Conservation (phyloP, 37 sponge, comb jelly and placozoan species). For the Aplysina aerophoba region DNA sequence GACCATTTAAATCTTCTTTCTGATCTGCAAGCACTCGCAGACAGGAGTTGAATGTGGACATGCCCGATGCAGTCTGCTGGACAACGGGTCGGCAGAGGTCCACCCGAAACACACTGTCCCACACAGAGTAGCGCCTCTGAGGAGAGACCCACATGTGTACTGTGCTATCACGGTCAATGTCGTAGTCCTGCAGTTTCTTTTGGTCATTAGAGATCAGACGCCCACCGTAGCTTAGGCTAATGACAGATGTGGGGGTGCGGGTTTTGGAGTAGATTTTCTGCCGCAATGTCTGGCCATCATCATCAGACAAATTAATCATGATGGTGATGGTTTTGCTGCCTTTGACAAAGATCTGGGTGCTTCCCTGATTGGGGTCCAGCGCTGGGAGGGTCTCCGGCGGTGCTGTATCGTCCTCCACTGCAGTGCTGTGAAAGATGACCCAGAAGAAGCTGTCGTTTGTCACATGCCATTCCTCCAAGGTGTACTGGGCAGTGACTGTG, state of each 20-base stretch:
- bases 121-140: neutral
- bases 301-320: slow-evolving; percentile 3
- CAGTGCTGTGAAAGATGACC: slow-evolving; percentile 27
- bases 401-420: neutral
- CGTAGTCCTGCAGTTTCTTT: neutral
- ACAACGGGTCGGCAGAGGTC: slow-evolving; percentile 14
- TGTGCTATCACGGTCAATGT: slow-evolving; percentile 18
- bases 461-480: slow-evolving; percentile 34
- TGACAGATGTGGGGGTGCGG: slow-evolving; percentile 26
- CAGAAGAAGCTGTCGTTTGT: slow-evolving; percentile 22
- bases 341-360: slow-evolving; percentile 40
- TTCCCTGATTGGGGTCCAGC: slow-evolving; percentile 5
- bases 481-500: neutral
- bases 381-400: slow-evolving; percentile 19
- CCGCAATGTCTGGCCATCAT: slow-evolving; percentile 38
- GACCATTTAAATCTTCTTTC: neutral
- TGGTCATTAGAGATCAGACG: slow-evolving; percentile 9
- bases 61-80: slow-evolving; percentile 23
- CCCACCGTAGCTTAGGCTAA: slow-evolving; percentile 15
- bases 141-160: slow-evolving; percentile 39
- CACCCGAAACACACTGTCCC: slow-evolving; percentile 11
- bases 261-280: slow-evolving; percentile 29
- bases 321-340: slow-evolving; percentile 18
- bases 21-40: neutral
- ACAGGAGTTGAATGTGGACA: slow-evolving; percentile 35